A percentile compares a stretch with the other conserved stretches of the same genome.
Evolutionary conservation across 2,888 invertebrate species (phyloP).

Genomic region (Brenthis ino): DNA sequence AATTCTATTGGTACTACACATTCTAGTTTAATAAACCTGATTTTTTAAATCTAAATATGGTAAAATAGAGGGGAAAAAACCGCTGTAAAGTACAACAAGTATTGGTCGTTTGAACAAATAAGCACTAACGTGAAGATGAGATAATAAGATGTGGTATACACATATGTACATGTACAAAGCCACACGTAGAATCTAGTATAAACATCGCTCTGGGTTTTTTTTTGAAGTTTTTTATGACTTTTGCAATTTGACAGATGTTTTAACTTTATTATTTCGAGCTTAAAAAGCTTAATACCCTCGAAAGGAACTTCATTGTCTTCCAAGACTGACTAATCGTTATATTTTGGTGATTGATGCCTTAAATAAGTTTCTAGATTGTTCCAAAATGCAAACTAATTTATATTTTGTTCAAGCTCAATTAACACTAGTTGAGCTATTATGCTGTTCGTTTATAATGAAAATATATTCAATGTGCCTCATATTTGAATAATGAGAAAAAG

Average conservation of each 20-base stretch:
- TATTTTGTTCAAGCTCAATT: constrained; percentile 9
- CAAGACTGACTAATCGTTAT: constrained; percentile 68
- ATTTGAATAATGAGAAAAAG: not conserved
- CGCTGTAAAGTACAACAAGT: too few species aligned
- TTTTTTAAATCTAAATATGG: too few species aligned
- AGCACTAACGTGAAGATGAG: too few species aligned
- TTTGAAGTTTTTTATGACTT: not conserved
- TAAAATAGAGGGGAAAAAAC: too few species aligned
- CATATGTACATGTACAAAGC: too few species aligned
- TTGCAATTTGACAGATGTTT: not conserved
- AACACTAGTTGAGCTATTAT: constrained; percentile 12
- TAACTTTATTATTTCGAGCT: too few species aligned
- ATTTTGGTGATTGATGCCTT: constrained; percentile 36
- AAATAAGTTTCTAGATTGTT: constrained; percentile 30
- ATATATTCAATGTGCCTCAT: too few species aligned
- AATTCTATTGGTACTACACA: too few species aligned
- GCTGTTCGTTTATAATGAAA: too few species aligned
- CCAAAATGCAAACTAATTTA: constrained; percentile 1
- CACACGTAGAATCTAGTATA: not conserved
- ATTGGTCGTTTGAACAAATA: too few species aligned
- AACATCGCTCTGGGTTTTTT: not conserved
- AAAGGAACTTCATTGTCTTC: constrained; percentile 61
- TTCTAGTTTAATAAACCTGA: too few species aligned
- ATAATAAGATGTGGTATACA: too few species aligned
- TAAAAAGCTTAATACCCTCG: constrained; percentile 30